phyloP scores from a whole-genome alignment of 2,113 vertebrate species.

The Caretta caretta region DNA sequence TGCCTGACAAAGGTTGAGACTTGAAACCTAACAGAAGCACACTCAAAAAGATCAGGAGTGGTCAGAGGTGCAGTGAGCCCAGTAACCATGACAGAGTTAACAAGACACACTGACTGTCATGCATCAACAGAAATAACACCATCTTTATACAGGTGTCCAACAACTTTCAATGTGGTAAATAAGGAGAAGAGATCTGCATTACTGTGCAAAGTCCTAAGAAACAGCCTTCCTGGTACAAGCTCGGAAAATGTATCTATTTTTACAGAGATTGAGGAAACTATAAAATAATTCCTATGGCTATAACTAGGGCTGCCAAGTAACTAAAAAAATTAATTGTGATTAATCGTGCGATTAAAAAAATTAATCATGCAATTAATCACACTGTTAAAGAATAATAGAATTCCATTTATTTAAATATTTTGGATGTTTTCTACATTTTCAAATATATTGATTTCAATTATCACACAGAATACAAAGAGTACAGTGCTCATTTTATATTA shows the following conservation, averaged over 20 bases:
- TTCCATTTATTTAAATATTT: no score
- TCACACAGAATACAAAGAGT: no score
- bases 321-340: no score
- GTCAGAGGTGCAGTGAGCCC: background rate
- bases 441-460: no score
- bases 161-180: background rate
- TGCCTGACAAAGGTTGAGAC: background rate
- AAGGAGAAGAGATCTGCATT: background rate
- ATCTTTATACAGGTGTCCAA: background rate
- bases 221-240: background rate
- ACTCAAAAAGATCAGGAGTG: background rate
- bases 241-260: background rate
- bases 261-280: background rate
- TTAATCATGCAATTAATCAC: no score
- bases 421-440: no score
- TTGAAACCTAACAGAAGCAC: background rate
- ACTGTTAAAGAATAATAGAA: no score
- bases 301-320: no score
- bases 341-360: no score
- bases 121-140: background rate
- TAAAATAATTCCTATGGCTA: background rate
- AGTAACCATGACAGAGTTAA: background rate
- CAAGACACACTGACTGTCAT: background rate
- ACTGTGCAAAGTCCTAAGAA: background rate
- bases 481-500: no score